Percentiles rank a stretch among this genome's conserved stretches.
phyloP scores from a whole-genome alignment of 1,140 invertebrate species.

The Drosophila setifemur region DNA sequence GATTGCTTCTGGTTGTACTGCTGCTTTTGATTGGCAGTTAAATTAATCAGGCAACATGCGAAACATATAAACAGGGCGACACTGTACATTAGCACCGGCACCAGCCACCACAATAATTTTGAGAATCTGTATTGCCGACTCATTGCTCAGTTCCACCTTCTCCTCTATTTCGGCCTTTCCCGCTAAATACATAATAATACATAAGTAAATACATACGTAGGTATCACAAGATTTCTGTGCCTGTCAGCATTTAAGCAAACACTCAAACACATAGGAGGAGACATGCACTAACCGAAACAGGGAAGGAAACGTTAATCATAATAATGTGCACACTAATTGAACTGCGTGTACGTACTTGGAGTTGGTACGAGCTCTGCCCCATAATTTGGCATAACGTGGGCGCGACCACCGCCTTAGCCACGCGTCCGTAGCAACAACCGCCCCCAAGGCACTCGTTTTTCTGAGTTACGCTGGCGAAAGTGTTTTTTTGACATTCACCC shows the following conservation, averaged over 20 bases:
- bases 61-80: neutral
- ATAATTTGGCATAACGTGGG: slow-evolving; percentile 66
- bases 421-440: neutral
- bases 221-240: slow-evolving; percentile 10
- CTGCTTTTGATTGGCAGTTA: slow-evolving; percentile 28
- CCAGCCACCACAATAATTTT: slow-evolving; percentile 65
- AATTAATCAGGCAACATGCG: slow-evolving; percentile 20
- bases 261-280: slow-evolving; percentile 1
- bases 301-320: slow-evolving; percentile 68
- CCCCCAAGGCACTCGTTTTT: slow-evolving; percentile 5
- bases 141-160: slow-evolving; percentile 16
- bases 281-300: slow-evolving; percentile 19
- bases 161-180: too few relatives aligned
- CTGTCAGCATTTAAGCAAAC: slow-evolving; percentile 48
- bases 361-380: slow-evolving; percentile 30
- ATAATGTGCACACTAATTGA: slow-evolving; percentile 77
- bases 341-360: slow-evolving; percentile 70
- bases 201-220: neutral
- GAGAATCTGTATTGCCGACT: slow-evolving; percentile 60
- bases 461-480: slow-evolving; percentile 18
- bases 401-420: neutral
- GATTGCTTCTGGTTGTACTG: neutral
- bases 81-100: slow-evolving; percentile 40
- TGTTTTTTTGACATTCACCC: slow-evolving; percentile 57
- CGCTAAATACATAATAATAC: too few relatives aligned